phyloP scores from a whole-genome alignment of 2,888 invertebrate species.

The Thysanoteuthis rhombus region DNA sequence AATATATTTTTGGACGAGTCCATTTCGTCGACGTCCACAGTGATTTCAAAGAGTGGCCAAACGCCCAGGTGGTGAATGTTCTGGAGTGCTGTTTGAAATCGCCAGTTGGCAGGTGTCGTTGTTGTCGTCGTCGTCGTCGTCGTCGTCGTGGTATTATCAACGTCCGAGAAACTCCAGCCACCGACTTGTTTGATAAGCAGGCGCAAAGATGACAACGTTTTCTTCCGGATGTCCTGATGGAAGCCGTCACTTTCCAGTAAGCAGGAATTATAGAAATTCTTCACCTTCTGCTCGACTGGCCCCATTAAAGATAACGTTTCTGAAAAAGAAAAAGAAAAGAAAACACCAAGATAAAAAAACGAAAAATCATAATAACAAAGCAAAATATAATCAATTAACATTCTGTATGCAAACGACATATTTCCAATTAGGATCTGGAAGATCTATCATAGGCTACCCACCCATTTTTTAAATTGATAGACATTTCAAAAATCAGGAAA shows the following conservation, averaged over 20 bases:
- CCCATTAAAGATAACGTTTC: slow-evolving; percentile 42
- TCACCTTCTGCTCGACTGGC: slow-evolving; percentile 46
- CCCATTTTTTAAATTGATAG: no score
- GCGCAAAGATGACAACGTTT: slow-evolving; percentile 45
- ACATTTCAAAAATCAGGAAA: no score
- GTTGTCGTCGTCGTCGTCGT: not conserved
- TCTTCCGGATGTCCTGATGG: slow-evolving; percentile 34
- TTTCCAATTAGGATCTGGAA: no score
- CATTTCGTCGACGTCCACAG: slow-evolving; percentile 56
- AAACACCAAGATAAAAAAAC: not conserved
- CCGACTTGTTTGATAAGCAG: slow-evolving; percentile 43
- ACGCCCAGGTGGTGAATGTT: slow-evolving; percentile 50
- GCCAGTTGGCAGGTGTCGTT: slow-evolving; percentile 37
- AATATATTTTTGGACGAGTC: slow-evolving; percentile 51
- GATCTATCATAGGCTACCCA: no score
- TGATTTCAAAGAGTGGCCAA: slow-evolving; percentile 55
- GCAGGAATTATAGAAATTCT: slow-evolving; percentile 53
- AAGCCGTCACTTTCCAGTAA: slow-evolving; percentile 44
- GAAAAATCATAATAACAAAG: no score
- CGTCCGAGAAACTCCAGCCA: slow-evolving; percentile 40
- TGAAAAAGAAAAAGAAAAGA: slow-evolving; percentile 33
- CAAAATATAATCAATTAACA: not conserved
- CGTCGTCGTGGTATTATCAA: slow-evolving; percentile 30
- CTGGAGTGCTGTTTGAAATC: slow-evolving; percentile 42
- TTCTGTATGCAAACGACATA: not conserved